Evolutionary conservation across 2,113 vertebrate genomes (phyloP).

Genomic region (Phrynosoma platyrhinos): DNA sequence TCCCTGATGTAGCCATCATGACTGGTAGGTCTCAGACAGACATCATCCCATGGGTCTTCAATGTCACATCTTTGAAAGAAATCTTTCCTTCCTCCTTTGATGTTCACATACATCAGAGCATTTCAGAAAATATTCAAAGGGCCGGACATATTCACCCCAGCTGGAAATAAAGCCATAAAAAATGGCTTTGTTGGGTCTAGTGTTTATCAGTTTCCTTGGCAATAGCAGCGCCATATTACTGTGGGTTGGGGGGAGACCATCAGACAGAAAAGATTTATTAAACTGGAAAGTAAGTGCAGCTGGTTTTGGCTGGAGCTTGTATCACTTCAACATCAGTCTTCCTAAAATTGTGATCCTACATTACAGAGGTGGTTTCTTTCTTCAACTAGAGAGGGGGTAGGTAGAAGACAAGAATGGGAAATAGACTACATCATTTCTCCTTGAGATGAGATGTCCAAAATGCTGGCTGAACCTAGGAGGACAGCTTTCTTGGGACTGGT

Average conservation of each 20-base stretch:
- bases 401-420: background rate
- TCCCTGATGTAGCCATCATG: background rate
- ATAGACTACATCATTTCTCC: background rate
- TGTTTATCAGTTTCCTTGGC: constrained; percentile 12
- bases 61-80: background rate
- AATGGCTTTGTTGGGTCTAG: background rate
- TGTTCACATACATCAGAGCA: background rate
- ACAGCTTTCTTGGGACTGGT: no score
- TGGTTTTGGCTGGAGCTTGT: background rate
- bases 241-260: background rate
- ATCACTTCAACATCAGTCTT: background rate
- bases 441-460: no score
- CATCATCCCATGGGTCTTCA: background rate
- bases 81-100: background rate
- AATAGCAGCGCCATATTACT: background rate
- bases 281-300: background rate
- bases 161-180: background rate
- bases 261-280: constrained; percentile 30
- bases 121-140: background rate
- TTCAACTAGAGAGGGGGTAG: background rate
- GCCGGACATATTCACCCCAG: background rate
- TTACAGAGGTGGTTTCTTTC: background rate
- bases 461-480: no score
- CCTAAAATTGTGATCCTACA: background rate
- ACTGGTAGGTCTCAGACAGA: background rate